These are phyloP conservation scores for Magallana gigas DNA, from an alignment of 1,140 invertebrate species.

Conservation along the genomic window DNA sequence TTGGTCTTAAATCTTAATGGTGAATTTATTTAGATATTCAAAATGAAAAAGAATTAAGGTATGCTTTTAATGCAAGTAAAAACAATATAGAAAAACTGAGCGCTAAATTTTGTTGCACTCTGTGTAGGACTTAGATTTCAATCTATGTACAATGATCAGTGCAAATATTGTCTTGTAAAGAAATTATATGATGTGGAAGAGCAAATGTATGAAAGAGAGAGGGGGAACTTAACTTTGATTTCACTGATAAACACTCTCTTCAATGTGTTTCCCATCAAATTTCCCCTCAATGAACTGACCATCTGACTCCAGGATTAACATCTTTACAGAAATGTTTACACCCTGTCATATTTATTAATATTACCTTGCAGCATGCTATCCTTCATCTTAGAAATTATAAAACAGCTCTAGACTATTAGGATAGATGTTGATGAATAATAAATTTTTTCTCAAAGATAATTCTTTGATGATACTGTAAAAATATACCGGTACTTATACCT, in stretches of 20 bases:
- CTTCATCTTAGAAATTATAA: too few relatives aligned
- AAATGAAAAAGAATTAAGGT: not conserved
- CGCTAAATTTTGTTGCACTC: not conserved
- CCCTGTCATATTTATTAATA: not conserved
- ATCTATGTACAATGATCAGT: not conserved
- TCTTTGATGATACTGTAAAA: too few relatives aligned
- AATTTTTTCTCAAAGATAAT: too few relatives aligned
- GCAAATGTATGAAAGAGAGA: not conserved
- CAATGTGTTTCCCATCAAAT: conserved; percentile 4
- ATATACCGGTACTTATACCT: too few relatives aligned
- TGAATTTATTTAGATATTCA: not conserved
- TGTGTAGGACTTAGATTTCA: not conserved
- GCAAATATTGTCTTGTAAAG: not conserved
- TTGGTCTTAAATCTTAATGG: not conserved
- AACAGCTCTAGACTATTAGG: too few relatives aligned
- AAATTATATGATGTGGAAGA: not conserved
- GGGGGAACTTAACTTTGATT: conserved; percentile 11
- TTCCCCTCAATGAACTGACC: conserved; percentile 11
- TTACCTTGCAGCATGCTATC: not conserved
- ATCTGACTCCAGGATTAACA: not conserved
- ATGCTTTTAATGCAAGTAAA: not conserved
- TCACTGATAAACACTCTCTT: conserved; percentile 4
- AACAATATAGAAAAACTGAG: too few relatives aligned
- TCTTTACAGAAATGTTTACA: conserved; percentile 6
- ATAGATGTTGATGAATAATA: too few relatives aligned